These are phyloP conservation scores for Calameuta idolon DNA, from an alignment of 2,888 invertebrate genomes.

Conservation along the genomic window DNA sequence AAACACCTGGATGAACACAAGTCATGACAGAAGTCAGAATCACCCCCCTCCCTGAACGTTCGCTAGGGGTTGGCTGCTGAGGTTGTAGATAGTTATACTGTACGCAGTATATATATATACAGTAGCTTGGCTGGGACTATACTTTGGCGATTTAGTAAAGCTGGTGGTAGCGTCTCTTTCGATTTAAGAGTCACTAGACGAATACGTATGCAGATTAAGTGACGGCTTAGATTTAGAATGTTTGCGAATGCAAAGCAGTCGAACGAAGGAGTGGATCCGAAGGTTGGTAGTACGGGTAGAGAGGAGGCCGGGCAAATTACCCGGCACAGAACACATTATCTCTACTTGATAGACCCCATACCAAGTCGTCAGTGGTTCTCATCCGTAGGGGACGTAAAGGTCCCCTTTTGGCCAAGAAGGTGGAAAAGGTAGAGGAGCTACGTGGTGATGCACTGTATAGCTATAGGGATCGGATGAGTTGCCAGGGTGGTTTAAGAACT, in stretches of 20 bases:
- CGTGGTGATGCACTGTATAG: neutral
- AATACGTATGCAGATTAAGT: constrained; percentile 17
- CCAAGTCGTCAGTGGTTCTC: constrained; percentile 45
- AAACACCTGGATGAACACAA: neutral
- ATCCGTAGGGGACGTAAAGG: neutral
- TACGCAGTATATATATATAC: neutral
- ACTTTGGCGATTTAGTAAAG: neutral
- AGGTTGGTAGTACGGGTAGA: constrained; percentile 28
- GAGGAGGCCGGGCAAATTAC: constrained; percentile 58
- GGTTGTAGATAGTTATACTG: neutral
- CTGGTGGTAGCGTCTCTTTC: neutral
- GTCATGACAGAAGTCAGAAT: neutral
- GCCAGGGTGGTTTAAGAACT: constrained; percentile 5
- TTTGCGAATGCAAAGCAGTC: constrained; percentile 34
- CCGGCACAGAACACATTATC: constrained; percentile 64
- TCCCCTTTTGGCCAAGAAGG: neutral
- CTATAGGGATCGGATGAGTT: neutral
- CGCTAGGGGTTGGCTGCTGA: neutral
- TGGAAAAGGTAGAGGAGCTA: neutral
- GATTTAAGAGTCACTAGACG: neutral
- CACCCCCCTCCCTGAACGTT: neutral
- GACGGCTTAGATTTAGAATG: constrained; percentile 15
- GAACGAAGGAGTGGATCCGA: constrained; percentile 17
- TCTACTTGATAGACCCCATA: constrained; percentile 60
- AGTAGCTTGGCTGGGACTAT: neutral